Evolutionary conservation across 1,140 invertebrate species (phyloP), one percentile per base, ranked within the genome.

Genomic region (Drosophila persimilis): DNA sequence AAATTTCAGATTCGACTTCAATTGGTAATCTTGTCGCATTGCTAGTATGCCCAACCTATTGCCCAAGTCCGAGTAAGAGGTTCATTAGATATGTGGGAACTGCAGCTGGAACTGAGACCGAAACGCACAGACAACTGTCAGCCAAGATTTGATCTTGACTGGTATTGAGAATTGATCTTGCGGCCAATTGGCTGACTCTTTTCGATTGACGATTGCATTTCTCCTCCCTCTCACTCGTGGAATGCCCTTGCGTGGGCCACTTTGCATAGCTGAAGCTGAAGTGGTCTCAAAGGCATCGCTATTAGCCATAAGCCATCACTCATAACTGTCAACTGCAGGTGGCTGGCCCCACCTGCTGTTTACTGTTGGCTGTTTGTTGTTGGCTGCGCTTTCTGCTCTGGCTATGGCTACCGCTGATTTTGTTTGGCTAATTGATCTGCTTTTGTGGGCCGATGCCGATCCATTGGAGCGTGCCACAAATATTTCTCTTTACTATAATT

Each of bases 351-450:
- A 39, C 11, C 35, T 39, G 35, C 24, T 26, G 24, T 26, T 26
- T 4, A 17, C 20, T 44, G 29, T 35, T 3, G 31, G 4, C 56
- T 46, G 43, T 35, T 60, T 22, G 29, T 22, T 48, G 60, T 11
- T 35, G 20, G n/a, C 15, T 41, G 61, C 13, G 35, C 5, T 39
- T 39, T 39, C 11, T 39, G 35, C 11, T 13, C 11, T 11, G 35
- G 35, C 57, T 26, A 26, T 26, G 24, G 24, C 24, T 58, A 64
- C 61, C 45, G 45, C 24, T 13, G 58, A 65, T 66, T 22, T 63
- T 55, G 63, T 70, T 57, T 52, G 60, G 58, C 80, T 79, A 83
- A 83, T 83, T 83, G 80, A 83, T 83, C 70, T 71, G 57, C 50
- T 58, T 71, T 74, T 26, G 74, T 56, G 31, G 50, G 15, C 31